These are phyloP conservation scores for Ceryle rudis DNA, from an alignment of 2,797 vertebrate genomes.

Conservation along the genomic window DNA sequence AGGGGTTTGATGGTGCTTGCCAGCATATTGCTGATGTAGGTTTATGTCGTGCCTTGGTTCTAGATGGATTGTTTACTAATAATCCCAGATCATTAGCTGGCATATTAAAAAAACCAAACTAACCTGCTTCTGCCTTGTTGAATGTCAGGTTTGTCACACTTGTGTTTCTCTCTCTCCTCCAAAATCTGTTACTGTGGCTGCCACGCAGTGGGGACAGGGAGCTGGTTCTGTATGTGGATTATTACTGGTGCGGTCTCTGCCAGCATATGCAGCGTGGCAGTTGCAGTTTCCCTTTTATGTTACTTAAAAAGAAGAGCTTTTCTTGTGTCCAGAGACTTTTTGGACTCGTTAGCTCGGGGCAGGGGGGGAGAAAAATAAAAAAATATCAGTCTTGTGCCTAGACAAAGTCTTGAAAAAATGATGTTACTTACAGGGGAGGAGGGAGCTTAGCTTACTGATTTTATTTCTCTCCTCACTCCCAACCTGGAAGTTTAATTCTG, in stretches of 20 bases:
- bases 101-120: neutral
- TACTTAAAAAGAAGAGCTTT: neutral
- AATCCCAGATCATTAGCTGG: neutral
- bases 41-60: neutral
- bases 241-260: neutral
- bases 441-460: slow-evolving; percentile 1
- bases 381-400: neutral
- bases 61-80: neutral
- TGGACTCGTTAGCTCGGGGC: neutral
- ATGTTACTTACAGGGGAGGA: slow-evolving; percentile 17
- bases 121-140: neutral
- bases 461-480: neutral
- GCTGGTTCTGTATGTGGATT: neutral
- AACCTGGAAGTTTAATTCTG: neutral
- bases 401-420: neutral
- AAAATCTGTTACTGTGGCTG: neutral
- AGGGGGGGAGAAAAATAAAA: too few relatives aligned
- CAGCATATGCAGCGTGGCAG: accelerated
- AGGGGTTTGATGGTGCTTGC: neutral
- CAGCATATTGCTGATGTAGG: neutral
- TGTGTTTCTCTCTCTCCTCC: neutral
- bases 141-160: neutral
- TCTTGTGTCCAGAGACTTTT: neutral
- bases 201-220: accelerated
- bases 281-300: neutral